phyloP scores from a whole-genome alignment of 2,888 invertebrate species.

The Lycaena phlaeas region DNA sequence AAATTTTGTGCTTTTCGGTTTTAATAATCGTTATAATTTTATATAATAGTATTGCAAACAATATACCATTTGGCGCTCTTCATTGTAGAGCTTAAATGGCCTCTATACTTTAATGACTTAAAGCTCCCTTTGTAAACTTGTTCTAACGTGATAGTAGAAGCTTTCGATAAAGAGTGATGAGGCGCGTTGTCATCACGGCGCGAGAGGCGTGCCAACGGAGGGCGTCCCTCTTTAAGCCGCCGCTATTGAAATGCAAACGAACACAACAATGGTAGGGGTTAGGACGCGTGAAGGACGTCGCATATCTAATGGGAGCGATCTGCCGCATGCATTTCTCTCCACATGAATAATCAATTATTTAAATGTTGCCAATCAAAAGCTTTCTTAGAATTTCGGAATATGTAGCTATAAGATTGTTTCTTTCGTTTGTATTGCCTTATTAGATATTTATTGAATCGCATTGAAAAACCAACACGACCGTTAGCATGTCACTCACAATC shows the following conservation, averaged over 20 bases:
- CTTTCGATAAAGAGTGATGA: constrained; percentile 1
- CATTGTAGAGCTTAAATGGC: too few relatives aligned
- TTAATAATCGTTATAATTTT: too few relatives aligned
- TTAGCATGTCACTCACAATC: constrained; percentile 52
- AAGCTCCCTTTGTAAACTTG: too few relatives aligned
- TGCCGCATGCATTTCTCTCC: constrained; percentile 58
- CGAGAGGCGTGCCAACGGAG: constrained; percentile 46
- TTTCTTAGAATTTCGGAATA: constrained; percentile 42
- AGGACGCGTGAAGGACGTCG: constrained; percentile 71
- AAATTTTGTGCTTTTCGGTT: too few relatives aligned
- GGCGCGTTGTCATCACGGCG: constrained; percentile 35
- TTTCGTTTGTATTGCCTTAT: constrained; percentile 25
- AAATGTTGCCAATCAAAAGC: constrained; percentile 60
- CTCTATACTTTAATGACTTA: too few relatives aligned
- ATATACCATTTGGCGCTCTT: too few relatives aligned
- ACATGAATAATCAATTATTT: constrained; percentile 72
- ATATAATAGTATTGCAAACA: too few relatives aligned
- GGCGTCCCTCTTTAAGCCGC: constrained; percentile 49
- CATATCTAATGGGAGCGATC: constrained; percentile 63
- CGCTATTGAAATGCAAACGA: constrained; percentile 67
- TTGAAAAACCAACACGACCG: constrained; percentile 45
- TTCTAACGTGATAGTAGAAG: constrained; percentile 1
- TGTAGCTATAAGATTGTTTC: constrained; percentile 29
- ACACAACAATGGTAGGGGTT: constrained; percentile 67
- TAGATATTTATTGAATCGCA: constrained; percentile 25